Evolutionary conservation across 2,797 vertebrate species (phyloP).

Genomic region (Trematomus bernacchii): DNA sequence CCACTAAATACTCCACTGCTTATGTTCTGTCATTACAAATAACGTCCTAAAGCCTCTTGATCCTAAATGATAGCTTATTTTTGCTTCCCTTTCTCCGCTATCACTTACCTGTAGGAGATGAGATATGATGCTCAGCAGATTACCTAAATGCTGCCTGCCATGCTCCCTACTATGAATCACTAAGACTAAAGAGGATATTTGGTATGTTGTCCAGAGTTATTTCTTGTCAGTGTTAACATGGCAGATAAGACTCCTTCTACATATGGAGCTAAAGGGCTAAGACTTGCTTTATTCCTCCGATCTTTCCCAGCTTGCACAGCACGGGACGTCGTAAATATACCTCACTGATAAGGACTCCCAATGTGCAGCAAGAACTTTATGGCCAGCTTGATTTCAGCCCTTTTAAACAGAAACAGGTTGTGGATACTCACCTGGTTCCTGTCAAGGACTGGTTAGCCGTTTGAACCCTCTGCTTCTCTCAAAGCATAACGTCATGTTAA

Average conservation of each 20-base stretch:
- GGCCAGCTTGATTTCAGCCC: constrained; percentile 20
- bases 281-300: constrained; percentile 33
- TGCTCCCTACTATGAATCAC: constrained; percentile 11
- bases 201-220: constrained; percentile 24
- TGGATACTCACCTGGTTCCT: constrained; percentile 47
- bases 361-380: constrained; percentile 16
- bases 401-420: constrained; percentile 56
- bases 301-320: constrained; percentile 22
- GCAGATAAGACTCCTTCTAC: constrained; percentile 42
- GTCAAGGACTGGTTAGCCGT: constrained; percentile 49
- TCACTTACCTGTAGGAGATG: constrained; percentile 3
- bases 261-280: constrained; percentile 30
- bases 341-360: constrained; percentile 49
- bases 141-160: constrained; percentile 5
- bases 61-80: constrained; percentile 19
- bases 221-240: constrained; percentile 34
- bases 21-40: neutral
- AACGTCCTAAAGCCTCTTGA: constrained; percentile 4
- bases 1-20: neutral
- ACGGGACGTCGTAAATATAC: constrained; percentile 47
- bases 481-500: constrained; percentile 45
- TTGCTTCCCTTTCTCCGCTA: constrained; percentile 6
- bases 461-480: constrained; percentile 51
- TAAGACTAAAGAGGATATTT: constrained; percentile 33
- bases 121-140: constrained; percentile 28